Conservation (phyloP, 2,113 vertebrate species). For the Naja naja region DNA sequence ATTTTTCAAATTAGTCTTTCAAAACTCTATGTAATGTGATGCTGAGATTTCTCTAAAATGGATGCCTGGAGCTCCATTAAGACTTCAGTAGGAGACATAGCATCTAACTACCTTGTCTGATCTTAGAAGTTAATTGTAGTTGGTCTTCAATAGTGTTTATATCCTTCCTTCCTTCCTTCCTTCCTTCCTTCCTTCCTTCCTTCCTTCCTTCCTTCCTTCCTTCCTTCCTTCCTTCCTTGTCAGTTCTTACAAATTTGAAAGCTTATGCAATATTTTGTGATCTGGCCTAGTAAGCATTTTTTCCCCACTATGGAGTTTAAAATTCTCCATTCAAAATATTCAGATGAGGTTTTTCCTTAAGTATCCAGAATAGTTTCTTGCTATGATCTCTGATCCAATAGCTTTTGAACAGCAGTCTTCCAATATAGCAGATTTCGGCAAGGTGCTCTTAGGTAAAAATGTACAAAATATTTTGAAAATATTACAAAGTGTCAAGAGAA, state of each 20-base stretch:
- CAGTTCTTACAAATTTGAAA: background rate
- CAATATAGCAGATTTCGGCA: background rate
- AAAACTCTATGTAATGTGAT: background rate
- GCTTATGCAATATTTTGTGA: background rate
- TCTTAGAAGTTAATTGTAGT: background rate
- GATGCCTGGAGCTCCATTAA: background rate
- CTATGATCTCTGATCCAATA: background rate
- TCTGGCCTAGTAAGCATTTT: background rate
- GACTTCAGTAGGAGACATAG: background rate
- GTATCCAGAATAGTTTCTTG: background rate
- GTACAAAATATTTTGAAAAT: background rate
- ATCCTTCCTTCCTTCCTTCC: background rate
- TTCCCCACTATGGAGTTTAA: background rate
- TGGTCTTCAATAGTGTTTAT: background rate
- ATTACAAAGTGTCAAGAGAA: background rate
- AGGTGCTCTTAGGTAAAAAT: background rate
- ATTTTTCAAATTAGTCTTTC: background rate
- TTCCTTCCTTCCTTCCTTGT: background rate
- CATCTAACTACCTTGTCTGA: background rate
- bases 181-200: background rate
- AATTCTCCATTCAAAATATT: background rate
- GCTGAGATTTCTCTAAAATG: background rate
- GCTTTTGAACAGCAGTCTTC: background rate
- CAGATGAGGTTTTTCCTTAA: background rate
- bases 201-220: too few relatives aligned